Percentiles rank a stretch among this genome's conserved stretches.
Evolutionary conservation across 1,140 invertebrate genomes (phyloP).

Genomic region (Sipha flava): DNA sequence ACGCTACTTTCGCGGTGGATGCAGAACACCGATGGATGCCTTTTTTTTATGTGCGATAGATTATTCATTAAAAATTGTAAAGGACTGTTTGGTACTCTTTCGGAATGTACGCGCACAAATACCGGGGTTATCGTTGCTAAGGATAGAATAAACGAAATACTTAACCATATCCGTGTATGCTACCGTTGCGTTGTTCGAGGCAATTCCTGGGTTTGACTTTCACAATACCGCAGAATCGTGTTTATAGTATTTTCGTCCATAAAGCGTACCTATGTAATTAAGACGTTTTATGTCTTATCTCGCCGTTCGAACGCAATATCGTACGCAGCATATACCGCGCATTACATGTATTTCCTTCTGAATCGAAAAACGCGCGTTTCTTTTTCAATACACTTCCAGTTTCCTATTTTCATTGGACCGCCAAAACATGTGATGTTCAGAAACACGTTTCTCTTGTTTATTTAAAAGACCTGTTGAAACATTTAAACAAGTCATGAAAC

Average conservation of each 20-base stretch:
- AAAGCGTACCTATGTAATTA: neutral
- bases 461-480: no score
- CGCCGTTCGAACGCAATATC: no score
- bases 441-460: no score
- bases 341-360: no score
- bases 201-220: neutral
- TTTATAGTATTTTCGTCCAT: neutral
- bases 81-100: neutral
- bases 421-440: no score
- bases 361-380: no score
- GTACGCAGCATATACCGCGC: no score
- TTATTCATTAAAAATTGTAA: neutral
- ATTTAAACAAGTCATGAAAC: no score
- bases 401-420: no score
- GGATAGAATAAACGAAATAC: neutral
- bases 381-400: no score
- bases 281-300: neutral
- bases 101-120: neutral
- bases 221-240: neutral
- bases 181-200: neutral
- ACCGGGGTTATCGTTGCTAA: no score
- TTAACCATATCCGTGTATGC: no score
- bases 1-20: neutral
- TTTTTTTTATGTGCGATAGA: neutral
- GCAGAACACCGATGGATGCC: neutral